Evolutionary conservation across 2,113 vertebrate species (phyloP), one percentile per base, ranked within the genome.

Genomic region (Synchiropus splendidus): DNA sequence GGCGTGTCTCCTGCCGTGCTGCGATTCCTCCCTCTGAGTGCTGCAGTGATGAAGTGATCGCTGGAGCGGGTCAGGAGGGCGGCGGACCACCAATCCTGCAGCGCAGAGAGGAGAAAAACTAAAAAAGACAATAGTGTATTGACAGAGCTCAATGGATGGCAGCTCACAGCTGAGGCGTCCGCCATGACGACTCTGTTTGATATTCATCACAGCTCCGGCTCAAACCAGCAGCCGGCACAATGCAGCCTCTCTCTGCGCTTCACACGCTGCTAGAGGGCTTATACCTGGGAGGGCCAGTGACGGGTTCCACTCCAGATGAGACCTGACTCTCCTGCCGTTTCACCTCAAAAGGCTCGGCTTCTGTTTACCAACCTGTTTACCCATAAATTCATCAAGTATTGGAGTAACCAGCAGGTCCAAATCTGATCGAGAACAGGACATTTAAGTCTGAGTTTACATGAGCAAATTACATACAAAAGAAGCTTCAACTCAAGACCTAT

Each of bases 71-170:
- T 30, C 39, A 11, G 35, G 70, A 43, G 10, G 42, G 6, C 14
- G 12, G 36, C 55, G 56, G 52, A 49, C 13, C 2, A 15, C 58
- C 58, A 39, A 52, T 39, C 48, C 60, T 32, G 39, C 49, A 44
- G 40, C 48, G 52, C 5, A 53, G 36, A 63, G 32, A 58, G 30
- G 35, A 45, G 30, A 40, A 33, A 51, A 16, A 35, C 6, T 39
- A 36, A 13, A 41, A 16, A 37, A 57, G 31, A 74, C 70, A 74
- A 72, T 54, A 14, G 58, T 64, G 70, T 51, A 78, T 53, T 75
- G 61, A 67, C 51, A 42, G 43, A 46, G 14, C 31, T 16, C 31
- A 10, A 41, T 34, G 18, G 51, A 44, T 34, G 12, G 47, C 18
- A 52, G 51, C 31, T 18, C 54, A 42, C 43, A 51, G 37, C 33